Conservation (phyloP, 2,888 invertebrate species). For the Rhagonycha fulva region DNA sequence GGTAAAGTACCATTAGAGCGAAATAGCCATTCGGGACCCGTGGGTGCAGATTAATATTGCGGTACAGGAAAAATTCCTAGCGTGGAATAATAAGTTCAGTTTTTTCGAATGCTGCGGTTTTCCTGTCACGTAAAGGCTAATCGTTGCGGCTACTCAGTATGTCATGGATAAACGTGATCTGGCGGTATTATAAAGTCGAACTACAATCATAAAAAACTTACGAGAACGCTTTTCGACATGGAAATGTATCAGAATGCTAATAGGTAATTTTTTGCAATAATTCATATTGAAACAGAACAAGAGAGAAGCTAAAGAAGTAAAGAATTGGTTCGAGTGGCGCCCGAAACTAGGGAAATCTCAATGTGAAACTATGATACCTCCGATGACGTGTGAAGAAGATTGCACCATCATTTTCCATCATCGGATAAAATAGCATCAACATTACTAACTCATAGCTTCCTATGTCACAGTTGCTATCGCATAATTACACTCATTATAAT, state of each 20-base stretch:
- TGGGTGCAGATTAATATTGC: background rate
- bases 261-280: background rate
- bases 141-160: background rate
- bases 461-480: background rate
- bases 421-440: background rate
- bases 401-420: background rate
- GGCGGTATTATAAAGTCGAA: background rate
- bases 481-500: background rate
- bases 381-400: background rate
- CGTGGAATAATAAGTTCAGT: background rate
- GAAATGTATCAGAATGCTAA: background rate
- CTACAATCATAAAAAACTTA: background rate
- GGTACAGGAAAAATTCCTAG: background rate
- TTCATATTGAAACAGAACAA: background rate
- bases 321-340: background rate
- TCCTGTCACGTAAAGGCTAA: background rate
- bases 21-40: background rate
- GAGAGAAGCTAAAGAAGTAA: background rate
- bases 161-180: background rate
- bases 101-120: background rate
- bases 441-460: background rate
- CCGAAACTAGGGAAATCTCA: background rate
- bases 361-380: background rate
- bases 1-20: background rate
- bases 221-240: background rate